Base-by-base conservation (phyloP, 1,140 invertebrate species). In the Drosophila kikkawai region DNA sequence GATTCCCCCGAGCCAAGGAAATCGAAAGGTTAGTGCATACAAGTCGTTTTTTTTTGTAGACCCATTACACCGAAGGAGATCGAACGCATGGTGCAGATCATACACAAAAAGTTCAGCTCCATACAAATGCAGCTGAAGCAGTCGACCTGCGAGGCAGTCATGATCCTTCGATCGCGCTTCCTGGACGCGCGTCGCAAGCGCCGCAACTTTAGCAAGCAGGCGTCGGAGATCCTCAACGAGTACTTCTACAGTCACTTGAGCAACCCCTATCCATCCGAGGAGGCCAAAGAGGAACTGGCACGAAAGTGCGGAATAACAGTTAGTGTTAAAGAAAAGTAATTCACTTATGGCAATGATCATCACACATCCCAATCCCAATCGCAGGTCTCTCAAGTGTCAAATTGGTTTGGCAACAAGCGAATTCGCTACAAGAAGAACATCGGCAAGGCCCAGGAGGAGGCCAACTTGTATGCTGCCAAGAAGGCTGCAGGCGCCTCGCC, bases 351-450 rank as follows among this genome's bases (percentile, higher is more conserved):
- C 12, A 8, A 37, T 37, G 4, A 36, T 19, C 34, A 37, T 2
- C 34, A 56, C 34, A 15, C 17, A 9, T 22, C 4, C 17, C 8
- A 8, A 15, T 58, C 17, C 29, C 13, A n/a, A 12, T 26, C 9
- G 1, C 47, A 92, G 88, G 91, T 91, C 29, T 93, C 93, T 0
- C 95, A 98, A 96, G 98, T 99, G 61, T 98, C 97, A 64, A 99
- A 98, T 95, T 99, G 99, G 99, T 99, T 99, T 93, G 99, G 99
- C 78, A 99, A 99, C 94, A 99, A 99, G 93, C 96, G 99, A 92
- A 99, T 99, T 94, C 96, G 99, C 91, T 99, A 99, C 94, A 99
- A 99, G 96, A 99, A 99, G 95, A 99, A 99, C 94, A 99, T 99
- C 79, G 98, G 99, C 78, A 99, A 99, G 94, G 99, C 99, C 63